These are phyloP conservation scores for Chelonia mydas DNA, from an alignment of 2,797 vertebrate species.

Conservation along the genomic window DNA sequence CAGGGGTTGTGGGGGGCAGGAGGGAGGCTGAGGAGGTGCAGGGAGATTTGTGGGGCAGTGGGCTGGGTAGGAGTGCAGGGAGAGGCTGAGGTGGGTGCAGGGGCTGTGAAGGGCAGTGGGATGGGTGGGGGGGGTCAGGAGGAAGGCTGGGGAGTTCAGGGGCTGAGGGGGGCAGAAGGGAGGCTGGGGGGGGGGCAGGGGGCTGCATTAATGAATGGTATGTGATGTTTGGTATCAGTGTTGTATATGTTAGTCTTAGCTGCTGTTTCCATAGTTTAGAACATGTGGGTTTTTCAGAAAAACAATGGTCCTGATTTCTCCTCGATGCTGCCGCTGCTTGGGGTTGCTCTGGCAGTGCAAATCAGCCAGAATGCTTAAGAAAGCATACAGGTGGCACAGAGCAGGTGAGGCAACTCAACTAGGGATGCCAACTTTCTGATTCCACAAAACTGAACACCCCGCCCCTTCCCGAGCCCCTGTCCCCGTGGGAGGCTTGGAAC, in stretches of 20 bases:
- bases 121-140: no score
- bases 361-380: not conserved
- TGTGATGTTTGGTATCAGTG: not conserved
- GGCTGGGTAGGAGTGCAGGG: no score
- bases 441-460: no score
- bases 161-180: no score
- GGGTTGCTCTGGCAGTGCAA: not conserved
- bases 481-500: no score
- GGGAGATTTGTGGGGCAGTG: no score
- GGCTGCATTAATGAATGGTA: not conserved
- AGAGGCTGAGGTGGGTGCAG: not conserved
- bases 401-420: not conserved
- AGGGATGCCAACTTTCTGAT: no score
- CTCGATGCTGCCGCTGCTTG: not conserved
- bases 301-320: not conserved
- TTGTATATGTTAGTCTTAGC: not conserved
- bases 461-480: no score
- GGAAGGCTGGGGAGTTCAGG: no score
- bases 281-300: not conserved
- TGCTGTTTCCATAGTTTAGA: not conserved
- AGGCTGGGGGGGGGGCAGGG: no score
- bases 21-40: no score
- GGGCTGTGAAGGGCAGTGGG: not conserved
- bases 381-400: not conserved
- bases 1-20: no score